phyloP scores from a whole-genome alignment of 2,113 vertebrate species.

The Pseudopodoces humilis region DNA sequence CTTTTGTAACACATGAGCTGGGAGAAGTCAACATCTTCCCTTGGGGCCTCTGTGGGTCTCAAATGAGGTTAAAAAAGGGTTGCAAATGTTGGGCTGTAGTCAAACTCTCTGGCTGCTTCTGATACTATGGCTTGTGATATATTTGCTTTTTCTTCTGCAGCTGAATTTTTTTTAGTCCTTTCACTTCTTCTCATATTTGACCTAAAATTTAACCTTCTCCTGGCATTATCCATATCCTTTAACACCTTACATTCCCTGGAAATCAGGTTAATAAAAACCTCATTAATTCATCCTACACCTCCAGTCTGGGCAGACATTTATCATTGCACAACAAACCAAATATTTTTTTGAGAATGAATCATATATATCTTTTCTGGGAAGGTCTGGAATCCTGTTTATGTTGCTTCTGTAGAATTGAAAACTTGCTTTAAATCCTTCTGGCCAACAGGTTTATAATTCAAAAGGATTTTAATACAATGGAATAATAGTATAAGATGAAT shows the following conservation, averaged over 20 bases:
- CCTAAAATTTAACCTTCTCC: not conserved
- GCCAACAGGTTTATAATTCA: not conserved
- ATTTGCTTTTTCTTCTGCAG: not conserved
- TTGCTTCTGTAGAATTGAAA: not conserved
- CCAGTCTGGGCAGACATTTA: not conserved
- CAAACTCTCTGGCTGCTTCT: not conserved
- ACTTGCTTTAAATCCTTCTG: not conserved
- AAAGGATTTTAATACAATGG: not conserved
- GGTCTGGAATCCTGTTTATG: not conserved
- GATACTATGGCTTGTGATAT: not conserved
- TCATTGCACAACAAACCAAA: not conserved
- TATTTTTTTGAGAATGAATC: not conserved
- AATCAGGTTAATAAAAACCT: not conserved
- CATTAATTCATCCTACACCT: not conserved
- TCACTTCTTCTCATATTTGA: not conserved
- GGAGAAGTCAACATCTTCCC: constrained; percentile 44
- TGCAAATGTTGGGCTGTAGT: not conserved
- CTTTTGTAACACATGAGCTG: constrained; percentile 46
- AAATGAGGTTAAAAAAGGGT: constrained; percentile 11
- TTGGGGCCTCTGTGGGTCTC: constrained; percentile 13
- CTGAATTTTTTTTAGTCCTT: not conserved
- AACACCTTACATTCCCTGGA: not conserved
- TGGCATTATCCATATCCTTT: not conserved
- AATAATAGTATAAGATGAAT: not conserved
- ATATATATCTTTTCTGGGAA: not conserved